Base-by-base conservation (phyloP, 2,797 vertebrate species). In the Epinephelus awoara region DNA sequence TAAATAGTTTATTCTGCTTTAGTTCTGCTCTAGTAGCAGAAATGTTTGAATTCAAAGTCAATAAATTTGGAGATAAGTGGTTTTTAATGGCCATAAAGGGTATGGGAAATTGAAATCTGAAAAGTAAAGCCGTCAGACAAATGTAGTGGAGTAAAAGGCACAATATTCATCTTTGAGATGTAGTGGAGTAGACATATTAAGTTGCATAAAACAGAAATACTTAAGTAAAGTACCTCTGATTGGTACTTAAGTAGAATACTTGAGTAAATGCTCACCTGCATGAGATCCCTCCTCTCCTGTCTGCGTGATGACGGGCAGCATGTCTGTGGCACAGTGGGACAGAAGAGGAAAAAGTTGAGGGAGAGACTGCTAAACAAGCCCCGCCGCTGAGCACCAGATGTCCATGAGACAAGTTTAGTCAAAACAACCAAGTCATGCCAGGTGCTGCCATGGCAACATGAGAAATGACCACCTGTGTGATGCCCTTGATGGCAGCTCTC, bases 361-460 rank as follows among this genome's bases (percentile, higher is more conserved):
- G 61, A 44, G 52, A 6, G 42, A 73, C 38, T 27, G 54, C 47
- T 34, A 18, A 59, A 76, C 17, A 68, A 67, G 58, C 14, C 13
- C 34, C 62, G 40, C 57, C 2, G 6, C 49, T 57, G 56, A 72
- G 78, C 27, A 29, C 50, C 78, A 79, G 61, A 68, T 80, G 72
- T 82, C 65, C 3, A 9, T 25, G 10, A 62, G 56, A 19, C 71
- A 29, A 47, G 52, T 65, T 52, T 40, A 62, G 44, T 50, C 49
- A 51, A n/a, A 15, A 75, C 70, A 73, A 74, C 64, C 67, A 68
- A 65, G 51, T 63, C 72, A 50, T 70, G 56, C 67, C 77, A 69
- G 78, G 56, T 72, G 82, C 80, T 82, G 18, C 77, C 77, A 83
- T 81, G 61, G 84, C 47, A 83, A 89, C 80, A 19, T 50, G 76